Conservation (phyloP, 2,888 invertebrate genomes). For the Blomia tropicalis region DNA sequence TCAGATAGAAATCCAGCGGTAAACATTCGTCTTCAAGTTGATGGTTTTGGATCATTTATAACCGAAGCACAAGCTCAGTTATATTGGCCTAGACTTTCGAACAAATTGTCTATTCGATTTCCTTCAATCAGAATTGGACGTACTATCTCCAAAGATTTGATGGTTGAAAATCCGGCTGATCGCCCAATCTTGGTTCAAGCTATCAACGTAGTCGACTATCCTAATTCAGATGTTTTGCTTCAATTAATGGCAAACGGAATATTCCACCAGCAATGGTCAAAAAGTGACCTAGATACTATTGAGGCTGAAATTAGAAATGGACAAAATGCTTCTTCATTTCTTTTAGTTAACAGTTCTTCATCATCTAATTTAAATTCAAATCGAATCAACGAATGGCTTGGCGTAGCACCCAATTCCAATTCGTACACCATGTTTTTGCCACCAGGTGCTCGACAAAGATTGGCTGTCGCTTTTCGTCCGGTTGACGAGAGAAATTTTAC, state of each 20-base stretch:
- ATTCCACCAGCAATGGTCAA: slow-evolving; percentile 24
- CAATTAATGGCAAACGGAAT: slow-evolving; percentile 25
- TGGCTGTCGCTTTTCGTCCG: slow-evolving; percentile 40
- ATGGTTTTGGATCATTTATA: slow-evolving; percentile 48
- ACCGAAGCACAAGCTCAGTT: slow-evolving; percentile 50
- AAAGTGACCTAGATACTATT: slow-evolving; percentile 17
- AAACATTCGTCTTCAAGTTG: slow-evolving; percentile 58
- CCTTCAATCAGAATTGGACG: slow-evolving; percentile 59
- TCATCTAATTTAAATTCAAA: slow-evolving; percentile 36
- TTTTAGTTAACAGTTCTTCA: neutral
- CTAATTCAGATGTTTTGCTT: slow-evolving; percentile 44
- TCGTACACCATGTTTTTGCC: slow-evolving; percentile 45
- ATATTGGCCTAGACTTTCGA: slow-evolving; percentile 47
- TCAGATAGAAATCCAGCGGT: slow-evolving; percentile 33
- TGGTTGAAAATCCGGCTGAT: slow-evolving; percentile 55
- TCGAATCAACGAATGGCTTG: slow-evolving; percentile 36
- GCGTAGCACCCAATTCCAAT: slow-evolving; percentile 39
- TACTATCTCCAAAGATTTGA: slow-evolving; percentile 47
- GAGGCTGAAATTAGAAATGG: slow-evolving; percentile 13
- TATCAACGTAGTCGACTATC: slow-evolving; percentile 53
- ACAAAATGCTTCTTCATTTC: slow-evolving; percentile 1
- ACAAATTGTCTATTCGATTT: slow-evolving; percentile 43
- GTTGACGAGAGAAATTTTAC: slow-evolving; percentile 35
- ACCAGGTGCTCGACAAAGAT: slow-evolving; percentile 42
- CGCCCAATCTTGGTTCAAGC: slow-evolving; percentile 53